Evolutionary conservation across 2,113 vertebrate genomes (phyloP).

Genomic region (Shinisaurus crocodilurus): DNA sequence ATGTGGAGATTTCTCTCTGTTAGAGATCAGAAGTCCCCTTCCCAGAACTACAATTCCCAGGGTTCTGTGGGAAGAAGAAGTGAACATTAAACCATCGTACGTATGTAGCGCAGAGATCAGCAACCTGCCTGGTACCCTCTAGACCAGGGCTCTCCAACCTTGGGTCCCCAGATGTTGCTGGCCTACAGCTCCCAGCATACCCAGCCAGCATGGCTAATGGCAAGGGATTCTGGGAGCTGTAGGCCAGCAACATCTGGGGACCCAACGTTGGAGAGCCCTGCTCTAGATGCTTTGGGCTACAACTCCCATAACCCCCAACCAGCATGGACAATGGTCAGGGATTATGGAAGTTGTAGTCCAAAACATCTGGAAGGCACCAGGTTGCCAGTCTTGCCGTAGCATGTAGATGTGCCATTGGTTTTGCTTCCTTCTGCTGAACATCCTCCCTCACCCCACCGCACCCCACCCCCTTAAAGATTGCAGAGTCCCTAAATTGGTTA

Average conservation of each 20-base stretch:
- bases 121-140: no score
- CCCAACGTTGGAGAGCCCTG: no score
- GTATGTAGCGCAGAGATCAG: background rate
- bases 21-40: background rate
- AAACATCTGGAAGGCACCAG: background rate
- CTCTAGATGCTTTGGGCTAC: no score
- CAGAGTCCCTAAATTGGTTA: background rate
- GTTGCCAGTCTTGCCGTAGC: no score
- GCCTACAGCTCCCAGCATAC: no score
- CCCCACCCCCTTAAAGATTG: background rate
- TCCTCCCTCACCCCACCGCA: background rate
- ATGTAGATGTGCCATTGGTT: background rate
- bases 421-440: background rate
- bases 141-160: no score
- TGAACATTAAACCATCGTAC: background rate
- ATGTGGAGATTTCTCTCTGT: no score
- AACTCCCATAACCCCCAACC: no score
- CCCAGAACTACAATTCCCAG: background rate
- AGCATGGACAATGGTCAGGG: background rate
- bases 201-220: no score
- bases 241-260: no score
- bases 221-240: no score
- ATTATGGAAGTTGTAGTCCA: background rate
- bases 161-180: no score
- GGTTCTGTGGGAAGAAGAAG: background rate